Percentiles rank a stretch among this genome's conserved stretches.
phyloP scores from a whole-genome alignment of 1,140 invertebrate species.

The Scylla paramamosain region DNA sequence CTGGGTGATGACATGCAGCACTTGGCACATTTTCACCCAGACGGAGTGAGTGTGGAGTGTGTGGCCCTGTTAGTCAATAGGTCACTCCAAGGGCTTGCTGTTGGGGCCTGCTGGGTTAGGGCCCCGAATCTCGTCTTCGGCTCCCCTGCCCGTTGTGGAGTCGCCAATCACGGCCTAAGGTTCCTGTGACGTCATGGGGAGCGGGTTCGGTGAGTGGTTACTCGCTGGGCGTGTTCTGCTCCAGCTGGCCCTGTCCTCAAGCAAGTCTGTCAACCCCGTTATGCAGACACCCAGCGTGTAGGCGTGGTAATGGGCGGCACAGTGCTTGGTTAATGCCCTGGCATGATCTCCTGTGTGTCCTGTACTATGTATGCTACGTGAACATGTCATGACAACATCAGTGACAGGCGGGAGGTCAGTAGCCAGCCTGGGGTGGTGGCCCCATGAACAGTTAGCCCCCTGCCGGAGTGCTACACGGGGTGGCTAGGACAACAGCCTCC shows the following conservation, averaged over 20 bases:
- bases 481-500: not conserved
- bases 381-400: not conserved
- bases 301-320: not conserved
- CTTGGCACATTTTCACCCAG: not conserved
- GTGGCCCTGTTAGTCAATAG: not conserved
- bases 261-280: not conserved
- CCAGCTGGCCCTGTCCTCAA: not conserved
- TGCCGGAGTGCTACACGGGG: not conserved
- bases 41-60: too few species aligned
- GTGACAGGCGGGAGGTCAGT: too few species aligned
- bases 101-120: not conserved
- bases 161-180: slow-evolving; percentile 29
- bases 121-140: not conserved
- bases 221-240: slow-evolving; percentile 10
- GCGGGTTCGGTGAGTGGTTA: slow-evolving; percentile 3
- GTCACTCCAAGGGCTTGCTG: too few species aligned
- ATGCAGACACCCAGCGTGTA: not conserved
- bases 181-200: slow-evolving; percentile 29
- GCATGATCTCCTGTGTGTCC: not conserved
- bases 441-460: not conserved
- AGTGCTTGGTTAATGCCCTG: not conserved
- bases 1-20: too few species aligned
- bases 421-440: not conserved
- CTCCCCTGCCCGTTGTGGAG: too few species aligned
- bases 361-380: not conserved